Evolutionary conservation across 2,113 vertebrate species (phyloP).

Genomic region (Haplochromis burtoni): DNA sequence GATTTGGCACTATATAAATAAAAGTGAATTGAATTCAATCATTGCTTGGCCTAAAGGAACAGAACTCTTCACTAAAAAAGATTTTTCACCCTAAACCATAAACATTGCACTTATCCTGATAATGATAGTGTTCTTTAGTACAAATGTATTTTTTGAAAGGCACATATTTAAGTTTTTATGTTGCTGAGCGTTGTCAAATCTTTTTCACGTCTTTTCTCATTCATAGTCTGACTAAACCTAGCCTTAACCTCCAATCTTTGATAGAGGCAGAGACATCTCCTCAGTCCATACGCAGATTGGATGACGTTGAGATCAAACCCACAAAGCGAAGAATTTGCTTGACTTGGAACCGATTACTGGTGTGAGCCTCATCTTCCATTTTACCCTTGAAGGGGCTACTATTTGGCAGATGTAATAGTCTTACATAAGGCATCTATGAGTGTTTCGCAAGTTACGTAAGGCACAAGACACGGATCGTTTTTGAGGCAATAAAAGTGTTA

Average conservation of each 20-base stretch:
- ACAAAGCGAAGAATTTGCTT: not conserved
- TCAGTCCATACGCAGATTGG: not conserved
- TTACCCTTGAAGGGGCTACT: conserved; percentile 9
- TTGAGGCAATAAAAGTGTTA: conserved; percentile 30
- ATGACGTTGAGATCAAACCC: not conserved
- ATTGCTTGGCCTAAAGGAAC: not conserved
- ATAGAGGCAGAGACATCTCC: not conserved
- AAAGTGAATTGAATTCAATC: not conserved
- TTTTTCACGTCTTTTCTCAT: not conserved
- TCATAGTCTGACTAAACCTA: not conserved
- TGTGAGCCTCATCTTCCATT: conserved; percentile 14
- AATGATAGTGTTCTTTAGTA: not conserved
- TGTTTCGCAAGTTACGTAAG: conserved; percentile 33
- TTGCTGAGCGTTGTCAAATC: not conserved
- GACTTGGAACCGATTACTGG: conserved; percentile 4
- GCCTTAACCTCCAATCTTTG: not conserved
- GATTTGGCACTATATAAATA: not conserved
- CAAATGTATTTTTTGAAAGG: not conserved
- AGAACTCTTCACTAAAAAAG: not conserved
- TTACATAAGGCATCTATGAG: conserved; percentile 38
- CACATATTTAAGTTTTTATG: not conserved
- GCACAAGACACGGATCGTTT: conserved; percentile 25
- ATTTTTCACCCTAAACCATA: not conserved
- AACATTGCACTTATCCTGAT: not conserved
- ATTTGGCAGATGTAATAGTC: conserved; percentile 17